Base-by-base conservation (phyloP, 2,888 invertebrate genomes). In the Eilema caniola region DNA sequence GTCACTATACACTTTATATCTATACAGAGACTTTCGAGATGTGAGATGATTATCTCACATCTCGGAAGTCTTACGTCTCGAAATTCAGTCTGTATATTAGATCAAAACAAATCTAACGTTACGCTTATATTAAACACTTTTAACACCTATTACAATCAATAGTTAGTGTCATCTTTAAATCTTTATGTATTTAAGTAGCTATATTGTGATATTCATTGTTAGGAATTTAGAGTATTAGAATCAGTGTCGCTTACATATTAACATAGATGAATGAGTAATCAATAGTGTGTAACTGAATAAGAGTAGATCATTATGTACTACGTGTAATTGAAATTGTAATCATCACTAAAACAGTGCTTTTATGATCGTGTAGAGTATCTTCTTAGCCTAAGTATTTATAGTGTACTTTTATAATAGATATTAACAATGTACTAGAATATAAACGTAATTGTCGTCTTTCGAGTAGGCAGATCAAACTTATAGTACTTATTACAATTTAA, bases 141-240 rank as follows among this genome's bases (percentile, higher is more conserved):
- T 76, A 14, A 78, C 37, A 85, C 82, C 83, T 87, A 81, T 83
- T 23, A 41, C 16, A 23, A 79, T 82, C 86, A 79, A 83, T 85
- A 75, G 74, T 90, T 90, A 86, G 88, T 84, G 88, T 10, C 90
- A 91, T 88, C 85, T 86, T 86, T 83, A 78, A 81, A 86, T 90
- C 83, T 88, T 82, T 81, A 77, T 88, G 78, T 86, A 88, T 84
- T 86, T 86, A 87, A 85, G 89, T 93, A 91, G 90, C 87, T 88
- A 90, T 90, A 92, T 91, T 93, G 93, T 93, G 93, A 93, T 94
- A 93, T 91, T 91, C 88, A 90, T 87, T 90, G 88, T 88, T 92
- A 92, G 90, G 88, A 85, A 80, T 80, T 84, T 88, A 89, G 86
- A 70, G 75, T 71, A 76, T 81, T 87, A 86, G 83, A 78, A 85